Evolutionary conservation across 1,140 invertebrate genomes (phyloP).

Genomic region (Carcinoscorpius rotundicauda): DNA sequence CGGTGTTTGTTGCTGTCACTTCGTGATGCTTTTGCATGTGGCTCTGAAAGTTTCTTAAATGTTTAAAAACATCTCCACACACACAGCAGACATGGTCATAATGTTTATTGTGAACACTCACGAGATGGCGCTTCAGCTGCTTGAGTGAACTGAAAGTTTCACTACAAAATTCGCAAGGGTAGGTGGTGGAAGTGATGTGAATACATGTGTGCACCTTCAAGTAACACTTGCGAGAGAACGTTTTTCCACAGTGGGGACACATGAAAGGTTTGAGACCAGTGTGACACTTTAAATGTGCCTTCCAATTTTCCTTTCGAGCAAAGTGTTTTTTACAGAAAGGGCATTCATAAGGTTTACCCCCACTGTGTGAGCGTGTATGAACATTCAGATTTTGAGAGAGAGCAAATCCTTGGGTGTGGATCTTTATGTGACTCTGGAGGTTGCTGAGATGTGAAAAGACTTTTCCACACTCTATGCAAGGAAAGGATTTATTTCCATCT

Average conservation of each 20-base stretch:
- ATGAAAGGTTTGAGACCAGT: conserved; percentile 22
- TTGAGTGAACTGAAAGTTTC: conserved; percentile 18
- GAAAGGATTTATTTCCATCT: conserved; percentile 21
- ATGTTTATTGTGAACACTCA: conserved; percentile 7
- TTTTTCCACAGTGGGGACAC: conserved; percentile 24
- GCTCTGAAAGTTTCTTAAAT: conserved; percentile 19
- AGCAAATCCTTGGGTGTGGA: conserved; percentile 30
- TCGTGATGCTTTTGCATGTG: conserved; percentile 24
- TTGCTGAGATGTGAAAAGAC: conserved; percentile 31
- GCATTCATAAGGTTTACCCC: conserved; percentile 30
- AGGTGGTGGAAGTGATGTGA: conserved; percentile 22
- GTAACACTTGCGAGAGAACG: conserved; percentile 30
- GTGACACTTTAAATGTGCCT: conserved; percentile 25
- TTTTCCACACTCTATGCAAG: conserved; percentile 32
- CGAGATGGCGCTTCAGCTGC: conserved; percentile 8
- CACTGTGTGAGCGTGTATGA: conserved; percentile 25
- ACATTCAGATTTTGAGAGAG: conserved; percentile 21
- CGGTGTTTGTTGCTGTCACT: conserved; percentile 1
- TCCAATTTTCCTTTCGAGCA: conserved; percentile 24
- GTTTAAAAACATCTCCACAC: conserved; percentile 24
- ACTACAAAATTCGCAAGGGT: conserved; percentile 18
- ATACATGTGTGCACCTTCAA: conserved; percentile 31
- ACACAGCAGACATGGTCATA: conserved; percentile 20
- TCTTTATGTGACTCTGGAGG: conserved; percentile 32
- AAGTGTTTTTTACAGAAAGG: conserved; percentile 30